Percentiles rank a stretch among this genome's conserved stretches.
Evolutionary conservation across 53 echinoderm and acorn worm genomes (phyloP).

Genomic region (Glandiceps talaboti): DNA sequence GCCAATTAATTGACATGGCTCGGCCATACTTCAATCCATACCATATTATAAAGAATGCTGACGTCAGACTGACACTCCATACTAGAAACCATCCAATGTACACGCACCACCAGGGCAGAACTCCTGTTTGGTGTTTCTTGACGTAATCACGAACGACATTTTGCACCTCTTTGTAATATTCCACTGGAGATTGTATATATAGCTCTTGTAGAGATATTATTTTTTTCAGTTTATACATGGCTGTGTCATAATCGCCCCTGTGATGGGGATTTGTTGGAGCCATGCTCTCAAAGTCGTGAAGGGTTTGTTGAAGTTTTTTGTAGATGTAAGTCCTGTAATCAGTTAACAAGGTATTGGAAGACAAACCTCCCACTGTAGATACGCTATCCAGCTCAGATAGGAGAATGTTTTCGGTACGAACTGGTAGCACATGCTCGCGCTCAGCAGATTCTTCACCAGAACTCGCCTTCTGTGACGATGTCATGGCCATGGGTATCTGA

Average conservation of each 20-base stretch:
- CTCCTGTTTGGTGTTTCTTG: constrained; percentile 3
- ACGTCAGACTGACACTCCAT: constrained; percentile 20
- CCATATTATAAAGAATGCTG: constrained; percentile 61
- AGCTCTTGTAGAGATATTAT: not conserved
- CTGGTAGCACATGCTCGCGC: too few species aligned
- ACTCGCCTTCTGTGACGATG: too few species aligned
- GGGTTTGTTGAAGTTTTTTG: not conserved
- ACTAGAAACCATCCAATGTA: constrained; percentile 68
- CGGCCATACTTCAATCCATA: constrained; percentile 75
- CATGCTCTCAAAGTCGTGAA: not conserved
- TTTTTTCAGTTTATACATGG: not conserved
- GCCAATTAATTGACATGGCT: constrained; percentile 73
- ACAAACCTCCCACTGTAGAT: too few species aligned
- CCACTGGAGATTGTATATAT: not conserved
- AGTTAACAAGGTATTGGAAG: not conserved
- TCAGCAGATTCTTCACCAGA: too few species aligned
- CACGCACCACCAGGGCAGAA: constrained; percentile 83
- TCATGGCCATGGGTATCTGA: too few species aligned
- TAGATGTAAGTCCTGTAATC: not conserved
- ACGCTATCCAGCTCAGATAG: not conserved
- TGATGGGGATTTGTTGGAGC: not conserved
- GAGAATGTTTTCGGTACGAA: too few species aligned
- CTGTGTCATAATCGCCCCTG: not conserved
- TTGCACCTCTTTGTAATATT: not conserved
- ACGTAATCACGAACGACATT: not conserved